Percentiles rank a stretch among this genome's conserved stretches.
Evolutionary conservation across 2,888 invertebrate species (phyloP).

Genomic region (Torymus aiolomorphi): DNA sequence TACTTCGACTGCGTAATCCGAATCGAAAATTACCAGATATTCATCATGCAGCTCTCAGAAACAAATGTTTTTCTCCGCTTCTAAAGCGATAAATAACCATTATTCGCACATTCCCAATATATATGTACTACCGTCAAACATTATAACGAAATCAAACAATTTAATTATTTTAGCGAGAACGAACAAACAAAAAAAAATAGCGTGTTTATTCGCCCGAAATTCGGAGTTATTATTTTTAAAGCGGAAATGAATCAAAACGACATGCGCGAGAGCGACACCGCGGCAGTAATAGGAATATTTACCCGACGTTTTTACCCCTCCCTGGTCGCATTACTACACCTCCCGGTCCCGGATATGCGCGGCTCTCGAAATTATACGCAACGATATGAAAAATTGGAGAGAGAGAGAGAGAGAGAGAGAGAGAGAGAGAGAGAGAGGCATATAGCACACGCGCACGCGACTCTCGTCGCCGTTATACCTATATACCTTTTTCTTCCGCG

Average conservation of each 20-base stretch:
- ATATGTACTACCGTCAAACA: no score
- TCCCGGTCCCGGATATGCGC: background rate
- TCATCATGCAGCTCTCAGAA: no score
- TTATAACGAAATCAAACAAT: no score
- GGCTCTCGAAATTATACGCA: conserved; percentile 8
- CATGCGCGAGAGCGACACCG: background rate
- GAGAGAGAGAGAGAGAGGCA: no score
- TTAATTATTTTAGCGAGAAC: no score
- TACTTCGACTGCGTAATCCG: no score
- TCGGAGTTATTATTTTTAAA: background rate
- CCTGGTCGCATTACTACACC: background rate
- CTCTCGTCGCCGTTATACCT: background rate
- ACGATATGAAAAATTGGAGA: conserved; percentile 17
- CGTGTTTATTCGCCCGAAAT: background rate
- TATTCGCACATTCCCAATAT: no score
- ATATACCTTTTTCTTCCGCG: background rate
- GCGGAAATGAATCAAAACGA: background rate
- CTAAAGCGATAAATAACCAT: no score
- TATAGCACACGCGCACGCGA: background rate
- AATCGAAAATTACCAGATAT: no score
- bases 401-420: background rate
- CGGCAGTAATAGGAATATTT: background rate
- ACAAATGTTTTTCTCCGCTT: no score
- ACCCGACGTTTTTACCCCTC: background rate
- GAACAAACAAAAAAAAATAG: no score